phyloP scores from a whole-genome alignment of 2,888 invertebrate species.

The Notocelia uddmanniana region DNA sequence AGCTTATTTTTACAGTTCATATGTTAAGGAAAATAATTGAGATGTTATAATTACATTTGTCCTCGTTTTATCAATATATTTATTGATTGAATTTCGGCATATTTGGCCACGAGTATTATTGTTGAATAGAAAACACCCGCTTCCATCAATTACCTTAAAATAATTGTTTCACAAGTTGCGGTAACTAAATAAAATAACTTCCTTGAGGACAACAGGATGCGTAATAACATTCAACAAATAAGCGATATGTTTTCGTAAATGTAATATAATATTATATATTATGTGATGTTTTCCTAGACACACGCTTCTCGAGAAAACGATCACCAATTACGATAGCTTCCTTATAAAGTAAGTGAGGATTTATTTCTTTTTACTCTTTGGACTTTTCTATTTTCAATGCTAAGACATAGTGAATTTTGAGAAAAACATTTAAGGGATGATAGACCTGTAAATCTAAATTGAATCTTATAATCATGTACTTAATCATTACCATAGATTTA shows the following conservation, averaged over 20 bases:
- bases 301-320: not conserved
- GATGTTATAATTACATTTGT: conserved; percentile 3
- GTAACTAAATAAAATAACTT: conserved; percentile 12
- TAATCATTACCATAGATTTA: no score
- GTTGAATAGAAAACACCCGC: conserved; percentile 12
- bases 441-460: no score
- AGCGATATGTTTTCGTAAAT: not conserved
- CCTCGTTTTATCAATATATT: conserved; percentile 13
- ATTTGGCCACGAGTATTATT: not conserved
- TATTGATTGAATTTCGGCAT: conserved; percentile 16
- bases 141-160: conserved; percentile 7
- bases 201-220: conserved; percentile 7
- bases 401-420: no score
- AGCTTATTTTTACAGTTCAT: not conserved
- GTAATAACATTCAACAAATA: not conserved
- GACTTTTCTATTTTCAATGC: no score
- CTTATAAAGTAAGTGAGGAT: no score
- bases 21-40: not conserved
- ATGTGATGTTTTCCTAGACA: not conserved
- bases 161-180: conserved; percentile 3
- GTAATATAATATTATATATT: not conserved
- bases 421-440: no score
- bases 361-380: no score
- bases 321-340: not conserved
- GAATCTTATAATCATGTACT: no score